Percentiles rank a stretch among this genome's conserved stretches.
These are phyloP conservation scores for Microcebus tavaratra DNA, from an alignment of 2,113 vertebrate genomes.

Conservation along the genomic window DNA sequence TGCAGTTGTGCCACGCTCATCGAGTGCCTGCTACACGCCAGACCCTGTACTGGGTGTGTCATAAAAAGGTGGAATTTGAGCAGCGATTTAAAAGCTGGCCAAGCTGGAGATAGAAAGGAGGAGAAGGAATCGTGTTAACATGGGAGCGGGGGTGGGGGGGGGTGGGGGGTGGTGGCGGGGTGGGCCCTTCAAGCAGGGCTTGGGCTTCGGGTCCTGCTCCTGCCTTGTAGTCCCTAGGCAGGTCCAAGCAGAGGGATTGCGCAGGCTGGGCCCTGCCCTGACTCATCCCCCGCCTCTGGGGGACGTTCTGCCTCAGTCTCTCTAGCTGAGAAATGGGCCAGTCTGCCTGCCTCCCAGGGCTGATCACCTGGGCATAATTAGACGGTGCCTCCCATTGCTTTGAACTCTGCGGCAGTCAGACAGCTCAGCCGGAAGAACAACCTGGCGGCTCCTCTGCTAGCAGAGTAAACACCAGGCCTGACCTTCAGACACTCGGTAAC, in stretches of 20 bases:
- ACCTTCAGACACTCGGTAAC: not conserved
- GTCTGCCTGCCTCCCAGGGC: not conserved
- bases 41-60: rapidly evolving
- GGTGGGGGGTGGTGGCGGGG: not conserved
- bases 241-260: not conserved
- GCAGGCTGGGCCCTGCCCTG: not conserved
- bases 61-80: not conserved
- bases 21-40: rapidly evolving
- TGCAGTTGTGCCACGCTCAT: rapidly evolving
- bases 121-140: rapidly evolving
- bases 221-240: not conserved
- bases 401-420: conserved; percentile 9
- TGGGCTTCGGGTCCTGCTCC: not conserved
- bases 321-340: not conserved
- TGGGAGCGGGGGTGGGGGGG: no score
- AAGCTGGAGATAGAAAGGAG: not conserved
- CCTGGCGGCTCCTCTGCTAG: not conserved
- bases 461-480: not conserved
- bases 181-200: not conserved
- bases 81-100: not conserved
- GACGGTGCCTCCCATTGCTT: not conserved
- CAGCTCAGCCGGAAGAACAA: not conserved
- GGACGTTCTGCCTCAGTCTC: not conserved
- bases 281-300: not conserved
- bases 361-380: not conserved